Evolutionary conservation across 1,140 invertebrate species (phyloP).

Genomic region (Heliothis virescens): DNA sequence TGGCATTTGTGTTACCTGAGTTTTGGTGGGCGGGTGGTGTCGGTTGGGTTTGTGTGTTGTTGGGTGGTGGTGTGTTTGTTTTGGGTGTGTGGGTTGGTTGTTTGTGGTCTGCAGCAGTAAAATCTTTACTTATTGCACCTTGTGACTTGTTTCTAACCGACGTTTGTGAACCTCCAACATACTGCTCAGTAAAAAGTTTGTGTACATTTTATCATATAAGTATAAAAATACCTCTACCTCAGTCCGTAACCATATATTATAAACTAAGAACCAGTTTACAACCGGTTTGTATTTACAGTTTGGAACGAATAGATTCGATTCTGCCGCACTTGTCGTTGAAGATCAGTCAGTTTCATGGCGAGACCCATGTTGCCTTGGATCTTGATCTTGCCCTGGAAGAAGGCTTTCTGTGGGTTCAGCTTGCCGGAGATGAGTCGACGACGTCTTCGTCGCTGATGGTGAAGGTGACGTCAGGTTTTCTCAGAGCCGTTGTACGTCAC

Average conservation of each 20-base stretch:
- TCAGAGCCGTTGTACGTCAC: slow-evolving; percentile 93
- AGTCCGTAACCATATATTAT: slow-evolving; percentile 63
- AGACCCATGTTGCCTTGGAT: slow-evolving; percentile 98
- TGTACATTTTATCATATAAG: slow-evolving; percentile 35
- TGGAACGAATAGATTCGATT: slow-evolving; percentile 91
- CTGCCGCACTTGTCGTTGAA: slow-evolving; percentile 92
- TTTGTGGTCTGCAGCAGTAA: too few relatives aligned
- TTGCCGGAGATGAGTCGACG: slow-evolving; percentile 95
- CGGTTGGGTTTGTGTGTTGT: too few relatives aligned
- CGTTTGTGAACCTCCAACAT: slow-evolving; percentile 10
- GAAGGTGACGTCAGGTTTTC: slow-evolving; percentile 97
- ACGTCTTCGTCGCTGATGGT: slow-evolving; percentile 95
- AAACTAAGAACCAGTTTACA: slow-evolving; percentile 49
- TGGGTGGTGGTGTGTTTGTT: too few relatives aligned
- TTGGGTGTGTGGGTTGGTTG: too few relatives aligned
- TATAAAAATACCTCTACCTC: slow-evolving; percentile 64
- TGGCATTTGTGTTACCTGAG: too few relatives aligned
- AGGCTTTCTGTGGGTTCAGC: slow-evolving; percentile 97
- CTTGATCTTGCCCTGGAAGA: slow-evolving; percentile 99
- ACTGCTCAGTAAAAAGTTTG: slow-evolving; percentile 29
- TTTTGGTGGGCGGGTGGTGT: too few relatives aligned
- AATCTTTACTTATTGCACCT: slow-evolving; percentile 25
- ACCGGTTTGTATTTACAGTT: slow-evolving; percentile 87
- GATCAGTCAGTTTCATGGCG: slow-evolving; percentile 96
- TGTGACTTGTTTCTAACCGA: slow-evolving; percentile 8